Evolutionary conservation across 2,113 vertebrate genomes (phyloP).

Genomic region (Xenus cinereus): DNA sequence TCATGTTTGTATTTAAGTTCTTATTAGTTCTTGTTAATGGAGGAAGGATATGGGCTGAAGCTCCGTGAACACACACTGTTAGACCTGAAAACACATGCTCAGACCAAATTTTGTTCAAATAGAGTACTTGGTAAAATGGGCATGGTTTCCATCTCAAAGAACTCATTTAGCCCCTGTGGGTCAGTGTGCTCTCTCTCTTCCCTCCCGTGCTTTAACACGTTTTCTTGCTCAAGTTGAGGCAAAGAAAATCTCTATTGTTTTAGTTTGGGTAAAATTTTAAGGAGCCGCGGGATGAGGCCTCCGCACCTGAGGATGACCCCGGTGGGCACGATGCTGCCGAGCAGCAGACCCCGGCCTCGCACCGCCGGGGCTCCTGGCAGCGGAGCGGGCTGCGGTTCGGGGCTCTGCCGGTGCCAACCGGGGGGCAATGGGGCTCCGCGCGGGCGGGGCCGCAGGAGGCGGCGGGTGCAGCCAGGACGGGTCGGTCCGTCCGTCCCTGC

Average conservation of each 20-base stretch:
- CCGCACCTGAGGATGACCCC: no score
- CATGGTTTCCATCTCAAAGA: neutral
- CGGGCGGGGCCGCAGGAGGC: neutral
- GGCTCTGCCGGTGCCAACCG: neutral
- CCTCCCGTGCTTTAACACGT: neutral
- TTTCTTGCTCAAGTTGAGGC: neutral
- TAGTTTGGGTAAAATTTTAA: neutral
- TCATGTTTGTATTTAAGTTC: neutral
- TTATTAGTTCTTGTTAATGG: neutral
- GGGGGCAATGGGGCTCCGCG: no score
- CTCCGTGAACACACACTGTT: neutral
- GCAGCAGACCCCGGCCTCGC: rapidly evolving
- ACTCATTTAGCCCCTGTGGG: neutral
- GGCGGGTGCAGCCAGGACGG: no score
- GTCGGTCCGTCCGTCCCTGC: neutral
- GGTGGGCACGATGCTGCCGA: no score
- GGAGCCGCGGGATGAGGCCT: neutral
- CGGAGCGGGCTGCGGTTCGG: no score
- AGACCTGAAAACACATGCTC: neutral
- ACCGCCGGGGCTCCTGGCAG: neutral
- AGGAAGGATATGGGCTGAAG: neutral
- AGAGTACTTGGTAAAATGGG: rapidly evolving
- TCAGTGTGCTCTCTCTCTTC: neutral
- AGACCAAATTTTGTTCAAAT: neutral
- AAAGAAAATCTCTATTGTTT: neutral